Base-by-base conservation (phyloP, 2,888 invertebrate species). In the Drosophila borealis region DNA sequence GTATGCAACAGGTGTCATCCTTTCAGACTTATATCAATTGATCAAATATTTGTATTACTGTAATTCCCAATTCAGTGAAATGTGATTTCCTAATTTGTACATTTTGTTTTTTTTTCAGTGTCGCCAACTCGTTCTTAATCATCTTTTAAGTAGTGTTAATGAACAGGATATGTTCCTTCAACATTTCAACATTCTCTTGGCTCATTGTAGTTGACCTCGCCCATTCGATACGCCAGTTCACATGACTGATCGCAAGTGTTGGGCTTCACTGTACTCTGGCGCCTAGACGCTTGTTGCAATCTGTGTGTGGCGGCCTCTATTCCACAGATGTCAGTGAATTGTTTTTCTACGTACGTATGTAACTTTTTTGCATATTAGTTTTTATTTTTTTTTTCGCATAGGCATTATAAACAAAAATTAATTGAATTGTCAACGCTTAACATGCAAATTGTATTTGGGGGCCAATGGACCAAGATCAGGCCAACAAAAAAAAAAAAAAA, bases 381-480 rank as follows among this genome's bases (percentile, higher is more conserved):
- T 14, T 46, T 17, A 13, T 21, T 14, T 29, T 39, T 48, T 46
- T 57, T 51, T 50, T 21, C 8, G 44, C 51, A 44, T 9, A 41
- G 46, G 56, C 59, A 70, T 64, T 64, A 64, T 59, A 59, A 67
- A 64, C 67, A 63, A 64, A 77, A 78, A 62, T 81, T 82, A 82
- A 82, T 82, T 82, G 68, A 81, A 81, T 77, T 85, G 85, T 82
- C 81, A 84, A 78, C 74, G 57, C 57, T 70, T 46, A 61, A 68
- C 53, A 63, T 61, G 78, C 46, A 59, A 70, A 63, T 57, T 44
- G 48, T 36, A 48, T 50, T 61, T 60, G 48, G 21, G 33, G 55
- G 57, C 62, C 64, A 60, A 53, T 41, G 21, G 39, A 37, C 36
- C 64, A 55, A 59, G 64, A 60, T 60, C 73, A 49, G 37, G 56